These are phyloP conservation scores for Trichacis sp. DNA, from an alignment of 2,888 invertebrate species.

Conservation along the genomic window DNA sequence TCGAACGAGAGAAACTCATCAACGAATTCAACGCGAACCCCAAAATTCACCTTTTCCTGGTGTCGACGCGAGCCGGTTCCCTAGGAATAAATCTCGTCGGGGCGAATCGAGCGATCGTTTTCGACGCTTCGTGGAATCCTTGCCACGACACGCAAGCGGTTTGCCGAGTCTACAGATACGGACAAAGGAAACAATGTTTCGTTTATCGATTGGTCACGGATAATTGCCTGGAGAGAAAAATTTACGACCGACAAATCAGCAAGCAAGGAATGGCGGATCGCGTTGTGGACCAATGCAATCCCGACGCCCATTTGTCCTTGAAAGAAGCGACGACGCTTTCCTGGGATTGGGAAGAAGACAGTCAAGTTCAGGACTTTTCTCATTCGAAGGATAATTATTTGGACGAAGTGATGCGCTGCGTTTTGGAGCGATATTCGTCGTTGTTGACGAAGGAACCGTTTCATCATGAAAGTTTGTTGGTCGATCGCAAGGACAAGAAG, in stretches of 20 bases:
- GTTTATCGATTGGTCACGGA: slow-evolving; percentile 98
- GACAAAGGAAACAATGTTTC: slow-evolving; percentile 93
- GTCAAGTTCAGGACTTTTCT: slow-evolving; percentile 81
- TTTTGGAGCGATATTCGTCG: slow-evolving; percentile 75
- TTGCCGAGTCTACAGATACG: slow-evolving; percentile 90
- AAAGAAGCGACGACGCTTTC: slow-evolving; percentile 91
- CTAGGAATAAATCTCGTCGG: slow-evolving; percentile 97
- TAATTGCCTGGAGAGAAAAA: slow-evolving; percentile 96
- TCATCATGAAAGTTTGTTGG: slow-evolving; percentile 93
- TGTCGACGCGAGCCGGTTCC: slow-evolving; percentile 96
- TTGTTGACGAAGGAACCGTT: slow-evolving; percentile 87
- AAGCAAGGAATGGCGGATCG: slow-evolving; percentile 99
- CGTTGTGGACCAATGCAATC: slow-evolving; percentile 98
- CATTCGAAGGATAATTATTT: slow-evolving; percentile 79
- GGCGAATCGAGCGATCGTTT: slow-evolving; percentile 96
- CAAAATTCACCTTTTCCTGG: slow-evolving; percentile 89
- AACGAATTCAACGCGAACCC: slow-evolving; percentile 95
- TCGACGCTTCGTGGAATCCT: slow-evolving; percentile 99
- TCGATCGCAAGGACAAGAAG: slow-evolving; percentile 95
- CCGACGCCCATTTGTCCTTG: slow-evolving; percentile 91
- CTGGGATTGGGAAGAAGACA: slow-evolving; percentile 90
- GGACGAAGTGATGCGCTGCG: slow-evolving; percentile 82
- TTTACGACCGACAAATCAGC: slow-evolving; percentile 97
- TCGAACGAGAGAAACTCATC: slow-evolving; percentile 95
- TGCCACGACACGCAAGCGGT: slow-evolving; percentile 99